Percentiles rank a stretch among this genome's conserved stretches.
Evolutionary conservation across 30 jellyfish, hydroid and myxozoan genomes (phyloP).

Genomic region (Nemopilema nomurai): DNA sequence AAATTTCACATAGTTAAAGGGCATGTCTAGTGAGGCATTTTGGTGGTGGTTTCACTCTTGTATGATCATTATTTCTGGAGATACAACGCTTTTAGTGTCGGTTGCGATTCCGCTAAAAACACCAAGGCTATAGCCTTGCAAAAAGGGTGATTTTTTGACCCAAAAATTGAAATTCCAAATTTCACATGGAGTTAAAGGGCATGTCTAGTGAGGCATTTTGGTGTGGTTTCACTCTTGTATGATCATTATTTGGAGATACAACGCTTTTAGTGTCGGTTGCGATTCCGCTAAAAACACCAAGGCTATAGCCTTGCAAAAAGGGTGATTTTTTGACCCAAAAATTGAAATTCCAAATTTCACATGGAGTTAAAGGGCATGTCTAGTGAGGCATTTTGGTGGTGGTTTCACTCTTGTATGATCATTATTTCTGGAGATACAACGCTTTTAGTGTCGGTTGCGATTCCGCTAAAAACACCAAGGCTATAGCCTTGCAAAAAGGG

Average conservation of each 20-base stretch:
- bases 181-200: not conserved
- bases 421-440: not conserved
- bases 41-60: not conserved
- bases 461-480: not conserved
- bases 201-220: not conserved
- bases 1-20: no score
- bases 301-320: not conserved
- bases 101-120: not conserved
- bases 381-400: not conserved
- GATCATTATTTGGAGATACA: not conserved
- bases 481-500: conserved; percentile 1
- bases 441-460: not conserved
- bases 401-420: not conserved
- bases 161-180: not conserved
- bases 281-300: not conserved
- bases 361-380: not conserved
- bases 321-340: not conserved
- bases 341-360: not conserved
- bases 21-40: not conserved
- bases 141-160: not conserved
- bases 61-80: not conserved
- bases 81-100: not conserved
- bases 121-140: conserved; percentile 3
- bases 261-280: not conserved
- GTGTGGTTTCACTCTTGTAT: not conserved